Percentiles rank a stretch among this genome's conserved stretches.
These are phyloP conservation scores for Gallinago solitaria DNA, from an alignment of 2,797 vertebrate genomes.

Conservation along the genomic window DNA sequence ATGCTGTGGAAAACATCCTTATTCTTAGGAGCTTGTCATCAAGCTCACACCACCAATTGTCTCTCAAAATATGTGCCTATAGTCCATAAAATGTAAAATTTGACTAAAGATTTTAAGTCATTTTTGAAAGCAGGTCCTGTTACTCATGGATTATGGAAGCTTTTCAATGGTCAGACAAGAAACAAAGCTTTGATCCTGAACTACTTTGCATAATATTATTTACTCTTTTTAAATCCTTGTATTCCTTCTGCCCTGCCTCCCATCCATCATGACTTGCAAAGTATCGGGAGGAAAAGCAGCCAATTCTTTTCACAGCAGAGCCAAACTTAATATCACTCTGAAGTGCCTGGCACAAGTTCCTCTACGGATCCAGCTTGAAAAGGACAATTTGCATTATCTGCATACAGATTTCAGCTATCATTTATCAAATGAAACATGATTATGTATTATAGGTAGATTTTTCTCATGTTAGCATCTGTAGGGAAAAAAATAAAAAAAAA, in stretches of 20 bases:
- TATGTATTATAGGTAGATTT: neutral
- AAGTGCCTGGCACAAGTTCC: conserved; percentile 41
- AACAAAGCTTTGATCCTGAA: conserved; percentile 59
- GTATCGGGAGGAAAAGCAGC: neutral
- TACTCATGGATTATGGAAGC: conserved; percentile 9
- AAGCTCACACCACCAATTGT: neutral
- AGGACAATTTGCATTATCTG: neutral
- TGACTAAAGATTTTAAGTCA: neutral
- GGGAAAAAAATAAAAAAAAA: neutral
- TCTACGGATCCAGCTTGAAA: neutral
- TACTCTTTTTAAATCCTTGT: conserved; percentile 39
- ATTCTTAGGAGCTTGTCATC: neutral
- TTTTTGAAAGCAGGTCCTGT: conserved; percentile 5
- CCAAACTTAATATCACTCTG: conserved; percentile 30
- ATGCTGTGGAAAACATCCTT: neutral
- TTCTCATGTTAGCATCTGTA: neutral
- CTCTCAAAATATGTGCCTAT: neutral
- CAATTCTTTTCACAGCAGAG: conserved; percentile 27
- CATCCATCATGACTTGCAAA: conserved; percentile 47
- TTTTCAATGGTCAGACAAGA: conserved; percentile 30
- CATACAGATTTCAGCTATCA: neutral
- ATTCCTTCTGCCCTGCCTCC: conserved; percentile 26
- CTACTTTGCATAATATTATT: conserved; percentile 55
- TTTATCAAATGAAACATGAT: neutral
- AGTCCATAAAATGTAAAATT: neutral